phyloP scores from a whole-genome alignment of 2,113 vertebrate species.

The Synchiropus splendidus region DNA sequence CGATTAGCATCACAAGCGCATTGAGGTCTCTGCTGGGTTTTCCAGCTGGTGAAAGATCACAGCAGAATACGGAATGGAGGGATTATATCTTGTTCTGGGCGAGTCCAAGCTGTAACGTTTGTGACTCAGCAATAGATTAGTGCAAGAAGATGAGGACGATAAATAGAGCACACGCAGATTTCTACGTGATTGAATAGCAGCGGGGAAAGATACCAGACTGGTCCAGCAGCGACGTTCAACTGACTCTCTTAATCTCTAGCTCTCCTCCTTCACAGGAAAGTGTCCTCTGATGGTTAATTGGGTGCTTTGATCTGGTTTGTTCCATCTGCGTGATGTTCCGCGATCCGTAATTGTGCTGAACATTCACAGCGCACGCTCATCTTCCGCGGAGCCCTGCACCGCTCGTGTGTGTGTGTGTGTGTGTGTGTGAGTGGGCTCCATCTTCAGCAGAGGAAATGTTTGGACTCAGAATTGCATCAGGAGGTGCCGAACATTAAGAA shows the following conservation, averaged over 20 bases:
- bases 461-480: slow-evolving; percentile 15
- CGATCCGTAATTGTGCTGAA: slow-evolving; percentile 36
- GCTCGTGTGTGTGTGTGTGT: neutral
- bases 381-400: neutral
- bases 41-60: too few species aligned
- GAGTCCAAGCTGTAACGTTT: too few species aligned
- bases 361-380: slow-evolving; percentile 23
- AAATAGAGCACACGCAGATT: neutral
- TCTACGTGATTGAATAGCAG: slow-evolving; percentile 6
- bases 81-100: too few species aligned
- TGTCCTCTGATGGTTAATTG: slow-evolving; percentile 44
- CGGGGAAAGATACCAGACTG: slow-evolving; percentile 3
- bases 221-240: slow-evolving; percentile 10
- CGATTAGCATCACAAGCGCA: too few species aligned
- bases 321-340: slow-evolving; percentile 31
- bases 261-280: slow-evolving; percentile 37
- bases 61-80: too few species aligned
- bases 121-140: too few species aligned
- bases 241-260: slow-evolving; percentile 23
- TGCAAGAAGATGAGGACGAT: too few species aligned
- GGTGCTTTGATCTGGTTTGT: slow-evolving; percentile 44
- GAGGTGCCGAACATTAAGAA: slow-evolving; percentile 6
- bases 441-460: slow-evolving; percentile 11
- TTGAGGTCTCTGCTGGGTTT: too few species aligned
- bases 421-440: neutral